Base-by-base conservation (phyloP, 1,140 invertebrate genomes). In the Trachymyrmex septentrionalis region DNA sequence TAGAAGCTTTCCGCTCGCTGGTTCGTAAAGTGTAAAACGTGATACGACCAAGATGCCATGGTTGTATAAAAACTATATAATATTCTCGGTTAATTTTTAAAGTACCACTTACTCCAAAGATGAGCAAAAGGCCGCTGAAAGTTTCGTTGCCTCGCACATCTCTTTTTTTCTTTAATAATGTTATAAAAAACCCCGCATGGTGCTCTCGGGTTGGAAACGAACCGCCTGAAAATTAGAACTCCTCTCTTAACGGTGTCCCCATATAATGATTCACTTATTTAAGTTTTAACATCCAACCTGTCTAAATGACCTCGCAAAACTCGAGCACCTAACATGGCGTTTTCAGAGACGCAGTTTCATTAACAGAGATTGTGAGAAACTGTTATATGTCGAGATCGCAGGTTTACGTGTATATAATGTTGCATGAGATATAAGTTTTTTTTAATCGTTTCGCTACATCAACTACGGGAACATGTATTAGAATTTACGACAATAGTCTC, bases 41-140 rank as follows among this genome's bases (percentile, higher is more conserved):
- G 50, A 64, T 80, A 67, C 34, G 48, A 73, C 61, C 73, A 89
- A 89, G 88, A 86, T 81, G 59, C 50, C 57, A 50, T 6, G 27
- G 69, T 30, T 76, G 19, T 86, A 86, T 84, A 90, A 90, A 90
- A 90, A 82, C 71, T 82, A 86, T 89, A 86, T 82, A 90, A 90
- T 90, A 90, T 75, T 82, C 84, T 75, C 76, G 77, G 88, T 89
- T 89, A 90, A 89, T 89, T 82, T 90, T 89, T 89, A 86, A 90
- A 90, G 88, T 72, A 86, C 87, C 87, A 90, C 88, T 90, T 89
- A 89, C 71, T 10, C 50, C 69, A 48, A 80, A 86, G 87, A 80
- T 55, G 88, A 86, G 71, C 76, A 53, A 16, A 72, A 21, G n/a
- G 44, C 67, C 24, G 21, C 24, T 61, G 71, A 80, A 89, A 90